Evolutionary conservation across 1,140 invertebrate species (phyloP), one percentile per base, ranked within the genome.

Genomic region (Berghia stephanieae): DNA sequence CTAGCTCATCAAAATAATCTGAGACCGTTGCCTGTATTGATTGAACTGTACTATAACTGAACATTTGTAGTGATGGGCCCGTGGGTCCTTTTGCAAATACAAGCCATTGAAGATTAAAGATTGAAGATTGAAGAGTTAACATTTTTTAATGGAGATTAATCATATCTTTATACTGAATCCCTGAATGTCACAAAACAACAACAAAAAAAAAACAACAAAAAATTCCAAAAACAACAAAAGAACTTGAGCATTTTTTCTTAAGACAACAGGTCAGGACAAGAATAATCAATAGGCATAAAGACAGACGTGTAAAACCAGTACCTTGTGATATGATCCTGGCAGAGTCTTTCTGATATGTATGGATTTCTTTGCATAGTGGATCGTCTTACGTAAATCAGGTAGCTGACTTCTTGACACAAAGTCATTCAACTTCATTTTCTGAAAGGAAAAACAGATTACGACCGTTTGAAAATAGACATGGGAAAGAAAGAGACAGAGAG

Each of bases 361-460:
- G 18, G 88, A 88, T 70, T 88, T 88, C 52, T 84, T 83, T 34
- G 85, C 85, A 81, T 88, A 89, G 46, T 84, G 83, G 18, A 89
- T 88, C 6, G 88, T 87, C 78, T 87, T 87, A 55, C 85, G 83
- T 27, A 89, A 75, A 78, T 88, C 87, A 40, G 88, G 88, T 31
- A 88, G 71, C 69, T 89, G 88, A 81, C 86, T 84, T 27, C 86
- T 84, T 40, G 86, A 88, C 42, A 89, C 87, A 83, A 89, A 89
- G 74, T 89, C 88, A 82, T 88, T 87, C 71, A 89, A 60, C 75
- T 89, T 89, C 52, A 89, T 75, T 85, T 88, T 89, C 88, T 89
- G 83, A 52, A 81, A 81, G 8, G 34, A 71, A 46, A 46, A n/a
- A 69, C 43, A 18, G 34, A 60, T 16, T 10, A 73, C 8, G 13